Evolutionary conservation across 2,888 invertebrate species (phyloP).

Genomic region (Tetanocera ferruginea): DNA sequence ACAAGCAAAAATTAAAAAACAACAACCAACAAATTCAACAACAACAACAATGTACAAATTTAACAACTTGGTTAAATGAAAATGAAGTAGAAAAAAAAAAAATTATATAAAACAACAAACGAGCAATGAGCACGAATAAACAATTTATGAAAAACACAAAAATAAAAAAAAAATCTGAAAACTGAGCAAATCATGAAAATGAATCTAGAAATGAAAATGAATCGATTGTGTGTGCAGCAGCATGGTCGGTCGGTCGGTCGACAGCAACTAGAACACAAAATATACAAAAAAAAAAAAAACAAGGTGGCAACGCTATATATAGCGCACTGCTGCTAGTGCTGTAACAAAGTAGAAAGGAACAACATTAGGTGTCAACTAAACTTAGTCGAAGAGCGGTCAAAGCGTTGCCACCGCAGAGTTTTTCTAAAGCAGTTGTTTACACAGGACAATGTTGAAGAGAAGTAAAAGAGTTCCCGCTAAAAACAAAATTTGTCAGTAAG

Average conservation of each 20-base stretch:
- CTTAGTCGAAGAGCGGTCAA: no score
- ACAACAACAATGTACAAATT: not conserved
- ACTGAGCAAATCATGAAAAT: not conserved
- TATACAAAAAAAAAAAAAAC: not conserved
- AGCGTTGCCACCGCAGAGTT: no score
- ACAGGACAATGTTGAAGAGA: no score
- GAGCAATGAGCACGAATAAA: not conserved
- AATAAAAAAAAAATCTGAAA: not conserved
- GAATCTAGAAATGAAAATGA: conserved; percentile 4
- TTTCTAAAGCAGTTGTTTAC: no score
- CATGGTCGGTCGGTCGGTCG: not conserved
- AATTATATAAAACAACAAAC: not conserved
- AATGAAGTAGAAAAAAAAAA: conserved; percentile 10
- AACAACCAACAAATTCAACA: conserved; percentile 20
- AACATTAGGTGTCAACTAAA: no score
- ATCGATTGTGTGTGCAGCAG: not conserved
- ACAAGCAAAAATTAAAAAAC: not conserved
- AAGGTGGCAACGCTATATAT: not conserved
- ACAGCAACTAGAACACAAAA: not conserved
- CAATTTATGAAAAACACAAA: not conserved
- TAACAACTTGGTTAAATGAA: conserved; percentile 4
- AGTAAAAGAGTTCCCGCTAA: no score
- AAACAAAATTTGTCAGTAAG: no score
- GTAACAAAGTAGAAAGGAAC: no score
- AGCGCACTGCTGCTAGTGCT: no score